phyloP scores from a whole-genome alignment of 2,888 invertebrate species.

The Chrysopilus asiliformis region DNA sequence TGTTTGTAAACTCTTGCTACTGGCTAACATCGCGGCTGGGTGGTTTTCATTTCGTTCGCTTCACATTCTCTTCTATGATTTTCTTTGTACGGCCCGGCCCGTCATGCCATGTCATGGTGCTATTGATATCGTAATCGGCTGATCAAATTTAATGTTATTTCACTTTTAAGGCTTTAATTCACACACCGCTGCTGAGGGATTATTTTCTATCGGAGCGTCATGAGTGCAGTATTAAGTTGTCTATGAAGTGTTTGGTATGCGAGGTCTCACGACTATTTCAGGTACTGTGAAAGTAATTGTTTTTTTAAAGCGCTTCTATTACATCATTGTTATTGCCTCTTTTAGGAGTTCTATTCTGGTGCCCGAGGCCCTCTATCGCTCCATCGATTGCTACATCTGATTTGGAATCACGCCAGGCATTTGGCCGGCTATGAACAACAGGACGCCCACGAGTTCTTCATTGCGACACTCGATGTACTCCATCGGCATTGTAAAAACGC shows the following conservation, averaged over 20 bases:
- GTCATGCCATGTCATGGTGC: too few species aligned
- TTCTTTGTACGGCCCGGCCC: too few species aligned
- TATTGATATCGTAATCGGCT: too few species aligned
- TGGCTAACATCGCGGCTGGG: too few species aligned
- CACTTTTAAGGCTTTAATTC: conserved; percentile 62
- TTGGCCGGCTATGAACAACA: conserved; percentile 94
- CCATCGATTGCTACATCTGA: conserved; percentile 78
- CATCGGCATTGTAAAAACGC: conserved; percentile 64
- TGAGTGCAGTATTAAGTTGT: conserved; percentile 53
- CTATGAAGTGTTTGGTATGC: conserved; percentile 82
- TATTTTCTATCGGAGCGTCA: conserved; percentile 92
- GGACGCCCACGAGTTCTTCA: conserved; percentile 98
- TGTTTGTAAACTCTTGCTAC: too few species aligned
- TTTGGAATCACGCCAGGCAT: conserved; percentile 94
- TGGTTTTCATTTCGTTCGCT: too few species aligned
- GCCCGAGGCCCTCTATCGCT: conserved; percentile 77
- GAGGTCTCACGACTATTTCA: conserved; percentile 93
- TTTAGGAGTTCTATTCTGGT: conserved; percentile 87
- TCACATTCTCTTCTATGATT: too few species aligned
- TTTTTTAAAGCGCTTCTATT: conserved; percentile 1
- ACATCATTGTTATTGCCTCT: conserved; percentile 2
- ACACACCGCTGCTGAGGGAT: conserved; percentile 86
- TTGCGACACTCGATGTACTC: conserved; percentile 83
- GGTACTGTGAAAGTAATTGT: conserved; percentile 39
- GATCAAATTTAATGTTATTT: too few species aligned